phyloP scores from a whole-genome alignment of 2,797 vertebrate genomes.

The Pantherophis alleghaniensis region DNA sequence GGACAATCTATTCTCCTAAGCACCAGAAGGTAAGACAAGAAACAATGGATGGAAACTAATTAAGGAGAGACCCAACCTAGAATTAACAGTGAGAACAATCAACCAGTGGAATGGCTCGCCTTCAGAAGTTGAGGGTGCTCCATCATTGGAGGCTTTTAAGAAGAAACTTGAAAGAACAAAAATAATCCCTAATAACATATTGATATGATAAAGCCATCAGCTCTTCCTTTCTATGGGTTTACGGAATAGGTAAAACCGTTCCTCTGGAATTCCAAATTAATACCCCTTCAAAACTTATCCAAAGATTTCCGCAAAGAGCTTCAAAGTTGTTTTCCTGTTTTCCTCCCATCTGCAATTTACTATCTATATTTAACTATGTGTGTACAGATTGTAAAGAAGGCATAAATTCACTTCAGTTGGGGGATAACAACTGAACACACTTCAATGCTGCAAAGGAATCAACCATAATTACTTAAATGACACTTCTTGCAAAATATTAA shows the following conservation, averaged over 20 bases:
- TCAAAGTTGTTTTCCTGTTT: background rate
- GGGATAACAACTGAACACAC: slow-evolving; percentile 19
- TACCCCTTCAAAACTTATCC: background rate
- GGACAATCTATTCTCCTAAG: background rate
- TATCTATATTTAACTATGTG: slow-evolving; percentile 57
- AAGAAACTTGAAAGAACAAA: background rate
- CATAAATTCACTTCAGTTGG: slow-evolving; percentile 34
- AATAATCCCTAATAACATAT: background rate
- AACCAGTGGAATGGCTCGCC: background rate
- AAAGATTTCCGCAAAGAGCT: slow-evolving; percentile 8
- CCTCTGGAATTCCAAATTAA: slow-evolving; percentile 24
- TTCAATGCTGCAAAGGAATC: slow-evolving; percentile 46
- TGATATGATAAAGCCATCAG: background rate
- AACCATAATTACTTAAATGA: slow-evolving; percentile 44
- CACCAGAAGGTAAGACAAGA: background rate
- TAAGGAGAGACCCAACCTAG: background rate
- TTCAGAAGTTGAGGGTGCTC: background rate
- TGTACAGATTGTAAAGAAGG: slow-evolving; percentile 43
- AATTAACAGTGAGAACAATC: background rate
- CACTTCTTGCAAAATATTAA: slow-evolving; percentile 37
- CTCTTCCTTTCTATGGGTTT: background rate
- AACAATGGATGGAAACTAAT: background rate
- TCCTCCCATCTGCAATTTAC: slow-evolving; percentile 37
- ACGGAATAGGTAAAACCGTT: slow-evolving; percentile 13
- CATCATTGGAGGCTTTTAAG: background rate